Evolutionary conservation across 2,113 vertebrate genomes (phyloP).

Genomic region (Chrysochloris asiatica): DNA sequence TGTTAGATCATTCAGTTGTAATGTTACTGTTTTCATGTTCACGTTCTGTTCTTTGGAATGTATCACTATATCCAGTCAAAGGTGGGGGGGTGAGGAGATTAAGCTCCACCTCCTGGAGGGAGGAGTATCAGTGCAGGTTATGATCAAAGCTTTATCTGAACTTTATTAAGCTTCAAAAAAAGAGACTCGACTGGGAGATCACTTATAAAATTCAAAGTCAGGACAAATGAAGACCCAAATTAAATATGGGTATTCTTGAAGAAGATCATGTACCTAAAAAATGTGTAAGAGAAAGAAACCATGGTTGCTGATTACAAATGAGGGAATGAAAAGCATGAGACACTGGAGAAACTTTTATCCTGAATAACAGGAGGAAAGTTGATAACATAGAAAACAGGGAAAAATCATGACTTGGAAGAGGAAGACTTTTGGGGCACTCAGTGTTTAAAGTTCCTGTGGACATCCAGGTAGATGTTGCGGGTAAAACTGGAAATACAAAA

Average conservation of each 20-base stretch:
- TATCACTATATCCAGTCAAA: not conserved
- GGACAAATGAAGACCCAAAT: not conserved
- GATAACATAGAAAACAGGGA: not conserved
- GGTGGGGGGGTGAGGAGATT: not conserved
- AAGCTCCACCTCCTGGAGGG: not conserved
- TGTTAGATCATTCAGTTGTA: not conserved
- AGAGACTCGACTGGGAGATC: not conserved
- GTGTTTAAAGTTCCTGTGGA: not conserved
- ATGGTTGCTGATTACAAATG: not conserved
- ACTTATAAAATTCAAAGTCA: not conserved
- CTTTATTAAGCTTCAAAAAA: not conserved
- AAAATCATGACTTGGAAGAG: not conserved
- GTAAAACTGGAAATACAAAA: not conserved
- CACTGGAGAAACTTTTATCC: not conserved
- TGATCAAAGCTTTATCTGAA: not conserved
- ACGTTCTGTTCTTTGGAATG: not conserved
- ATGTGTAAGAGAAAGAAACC: not conserved
- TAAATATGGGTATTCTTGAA: not conserved
- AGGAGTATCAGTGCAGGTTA: not conserved
- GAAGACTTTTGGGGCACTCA: not conserved
- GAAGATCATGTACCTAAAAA: not conserved
- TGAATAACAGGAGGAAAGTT: not conserved
- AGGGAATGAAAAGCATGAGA: not conserved
- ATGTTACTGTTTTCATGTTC: not conserved
- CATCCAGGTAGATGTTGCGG: not conserved